phyloP scores from a whole-genome alignment of 1,140 invertebrate species.

The Trypoxylus dichotomus region DNA sequence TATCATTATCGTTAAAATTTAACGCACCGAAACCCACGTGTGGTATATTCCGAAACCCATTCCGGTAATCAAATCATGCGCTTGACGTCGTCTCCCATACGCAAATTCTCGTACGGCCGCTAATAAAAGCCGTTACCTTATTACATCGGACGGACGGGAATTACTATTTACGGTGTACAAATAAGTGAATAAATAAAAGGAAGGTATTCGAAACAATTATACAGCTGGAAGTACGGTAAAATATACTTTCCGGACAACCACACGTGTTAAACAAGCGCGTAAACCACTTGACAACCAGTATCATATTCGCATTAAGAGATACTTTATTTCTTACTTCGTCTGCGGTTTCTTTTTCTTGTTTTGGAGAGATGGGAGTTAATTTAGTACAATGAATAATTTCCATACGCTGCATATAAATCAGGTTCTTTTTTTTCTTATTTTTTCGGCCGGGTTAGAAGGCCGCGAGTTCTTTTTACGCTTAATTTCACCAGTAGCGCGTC shows the following conservation, averaged over 20 bases:
- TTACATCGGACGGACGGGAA: background rate
- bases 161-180: background rate
- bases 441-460: background rate
- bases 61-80: background rate
- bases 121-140: constrained; percentile 12
- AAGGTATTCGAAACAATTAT: background rate
- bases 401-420: constrained; percentile 13
- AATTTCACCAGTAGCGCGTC: background rate
- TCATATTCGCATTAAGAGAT: constrained; percentile 3
- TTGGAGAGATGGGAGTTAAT: background rate
- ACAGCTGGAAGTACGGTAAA: background rate
- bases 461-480: background rate
- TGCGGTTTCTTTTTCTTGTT: background rate
- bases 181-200: background rate
- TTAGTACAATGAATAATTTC: background rate
- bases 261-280: background rate
- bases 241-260: background rate
- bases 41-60: background rate
- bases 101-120: background rate
- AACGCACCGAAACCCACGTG: background rate
- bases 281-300: background rate
- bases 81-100: background rate
- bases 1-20: background rate
- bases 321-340: background rate
- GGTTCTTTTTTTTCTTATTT: background rate